Percentiles rank a stretch among this genome's conserved stretches.
Conservation (phyloP, 2,888 invertebrate genomes). For the Smittia aterrima region DNA sequence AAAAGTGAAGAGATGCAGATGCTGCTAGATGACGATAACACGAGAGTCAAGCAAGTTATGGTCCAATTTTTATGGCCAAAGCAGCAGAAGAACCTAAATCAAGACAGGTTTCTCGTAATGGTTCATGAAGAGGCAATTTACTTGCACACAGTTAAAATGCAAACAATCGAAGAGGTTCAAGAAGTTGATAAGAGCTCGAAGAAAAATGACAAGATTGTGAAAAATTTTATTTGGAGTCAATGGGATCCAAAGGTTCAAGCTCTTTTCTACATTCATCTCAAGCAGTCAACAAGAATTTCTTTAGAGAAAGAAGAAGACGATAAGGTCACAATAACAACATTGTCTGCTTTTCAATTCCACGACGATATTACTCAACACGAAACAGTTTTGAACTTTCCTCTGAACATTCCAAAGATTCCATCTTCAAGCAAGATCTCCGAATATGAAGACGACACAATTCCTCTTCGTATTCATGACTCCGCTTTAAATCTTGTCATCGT, state of each 20-base stretch:
- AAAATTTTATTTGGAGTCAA: constrained; percentile 80
- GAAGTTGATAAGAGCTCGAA: constrained; percentile 57
- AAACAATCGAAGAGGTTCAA: constrained; percentile 54
- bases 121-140: constrained; percentile 66
- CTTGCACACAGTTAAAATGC: constrained; percentile 52
- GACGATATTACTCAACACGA: constrained; percentile 77
- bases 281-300: constrained; percentile 66
- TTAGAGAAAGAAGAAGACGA: constrained; percentile 64
- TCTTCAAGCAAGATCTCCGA: constrained; percentile 62
- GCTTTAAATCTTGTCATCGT: constrained; percentile 76
- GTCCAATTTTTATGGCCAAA: constrained; percentile 64
- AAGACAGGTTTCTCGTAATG: constrained; percentile 70
- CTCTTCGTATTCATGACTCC: constrained; percentile 77
- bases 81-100: constrained; percentile 48
- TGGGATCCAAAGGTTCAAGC: constrained; percentile 75
- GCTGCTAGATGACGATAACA: constrained; percentile 55
- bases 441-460: constrained; percentile 79
- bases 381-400: constrained; percentile 84
- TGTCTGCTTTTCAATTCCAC: constrained; percentile 83
- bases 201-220: constrained; percentile 61
- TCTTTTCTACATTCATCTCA: constrained; percentile 79
- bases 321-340: constrained; percentile 65
- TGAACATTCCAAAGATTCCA: constrained; percentile 72
- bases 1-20: constrained; percentile 46
- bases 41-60: constrained; percentile 69